phyloP scores from a whole-genome alignment of 2,797 vertebrate genomes.

The Myoxocephalus aenaeus region DNA sequence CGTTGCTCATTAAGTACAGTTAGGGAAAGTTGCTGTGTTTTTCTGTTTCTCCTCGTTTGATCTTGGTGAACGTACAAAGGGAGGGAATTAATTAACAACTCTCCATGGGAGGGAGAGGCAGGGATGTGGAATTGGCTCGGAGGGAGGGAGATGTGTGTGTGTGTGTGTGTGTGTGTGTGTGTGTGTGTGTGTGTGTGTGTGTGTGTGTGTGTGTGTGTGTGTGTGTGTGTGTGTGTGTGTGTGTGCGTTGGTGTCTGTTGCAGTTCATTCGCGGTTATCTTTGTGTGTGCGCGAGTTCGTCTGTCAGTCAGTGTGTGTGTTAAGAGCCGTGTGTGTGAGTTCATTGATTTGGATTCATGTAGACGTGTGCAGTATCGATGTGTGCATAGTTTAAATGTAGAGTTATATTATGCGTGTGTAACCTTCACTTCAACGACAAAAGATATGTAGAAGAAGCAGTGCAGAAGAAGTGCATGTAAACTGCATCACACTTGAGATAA shows the following conservation, averaged over 20 bases:
- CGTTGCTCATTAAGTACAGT: constrained; percentile 79
- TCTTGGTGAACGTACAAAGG: constrained; percentile 78
- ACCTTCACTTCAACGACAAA: not conserved
- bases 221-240: not conserved
- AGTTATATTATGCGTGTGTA: not conserved
- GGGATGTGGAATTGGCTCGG: constrained; percentile 64
- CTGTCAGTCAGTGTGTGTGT: constrained; percentile 1
- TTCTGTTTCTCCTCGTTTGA: constrained; percentile 76
- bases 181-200: constrained; percentile 23
- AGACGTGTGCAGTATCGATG: not conserved
- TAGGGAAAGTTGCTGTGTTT: constrained; percentile 78
- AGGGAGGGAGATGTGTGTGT: constrained; percentile 42
- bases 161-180: constrained; percentile 39
- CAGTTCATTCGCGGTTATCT: constrained; percentile 45
- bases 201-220: constrained; percentile 23
- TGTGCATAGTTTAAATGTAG: not conserved
- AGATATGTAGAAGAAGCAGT: not conserved
- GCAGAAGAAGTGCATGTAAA: no score
- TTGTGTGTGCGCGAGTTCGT: constrained; percentile 10
- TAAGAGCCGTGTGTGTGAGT: not conserved
- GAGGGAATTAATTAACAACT: constrained; percentile 82
- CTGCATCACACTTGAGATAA: not conserved
- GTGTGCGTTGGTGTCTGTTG: constrained; percentile 24
- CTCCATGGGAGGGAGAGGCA: constrained; percentile 74
- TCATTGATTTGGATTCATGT: constrained; percentile 4